Evolutionary conservation across 2,888 invertebrate species (phyloP).

Genomic region (Polydrusus cervinus): DNA sequence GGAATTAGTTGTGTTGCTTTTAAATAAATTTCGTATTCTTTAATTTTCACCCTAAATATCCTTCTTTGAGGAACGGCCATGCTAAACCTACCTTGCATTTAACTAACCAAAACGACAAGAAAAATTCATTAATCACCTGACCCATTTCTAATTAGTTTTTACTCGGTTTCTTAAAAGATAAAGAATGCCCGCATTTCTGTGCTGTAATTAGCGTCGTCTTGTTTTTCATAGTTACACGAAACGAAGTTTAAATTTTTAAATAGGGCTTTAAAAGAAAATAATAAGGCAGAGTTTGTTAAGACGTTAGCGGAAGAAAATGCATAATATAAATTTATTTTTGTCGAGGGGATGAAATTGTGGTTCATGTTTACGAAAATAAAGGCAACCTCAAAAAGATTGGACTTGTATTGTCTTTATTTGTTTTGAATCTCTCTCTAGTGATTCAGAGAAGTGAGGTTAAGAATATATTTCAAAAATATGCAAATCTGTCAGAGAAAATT

Average conservation of each 20-base stretch:
- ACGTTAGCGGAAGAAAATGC: conserved; percentile 28
- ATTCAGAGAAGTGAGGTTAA: no score
- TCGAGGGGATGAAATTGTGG: conserved; percentile 25
- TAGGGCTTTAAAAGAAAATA: conserved; percentile 27
- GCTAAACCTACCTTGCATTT: conserved; percentile 3
- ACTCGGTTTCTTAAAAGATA: conserved; percentile 26
- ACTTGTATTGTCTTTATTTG: no score
- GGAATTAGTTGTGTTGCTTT: no score
- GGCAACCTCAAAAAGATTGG: background rate
- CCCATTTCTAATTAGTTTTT: conserved; percentile 39
- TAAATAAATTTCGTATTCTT: no score
- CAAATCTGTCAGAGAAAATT: no score
- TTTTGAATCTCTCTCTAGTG: no score
- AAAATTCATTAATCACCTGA: conserved; percentile 37
- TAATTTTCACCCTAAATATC: no score
- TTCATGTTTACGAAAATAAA: background rate
- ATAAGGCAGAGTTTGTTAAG: conserved; percentile 34
- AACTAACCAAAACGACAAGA: conserved; percentile 17
- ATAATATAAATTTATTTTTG: conserved; percentile 28
- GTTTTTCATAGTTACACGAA: conserved; percentile 34
- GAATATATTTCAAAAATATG: no score
- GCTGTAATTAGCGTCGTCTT: conserved; percentile 38
- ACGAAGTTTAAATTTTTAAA: conserved; percentile 41
- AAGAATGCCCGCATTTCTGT: conserved; percentile 41
- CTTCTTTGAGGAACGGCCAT: background rate